phyloP scores from a whole-genome alignment of 2,797 vertebrate genomes.

The Pogonophryne albipinna region DNA sequence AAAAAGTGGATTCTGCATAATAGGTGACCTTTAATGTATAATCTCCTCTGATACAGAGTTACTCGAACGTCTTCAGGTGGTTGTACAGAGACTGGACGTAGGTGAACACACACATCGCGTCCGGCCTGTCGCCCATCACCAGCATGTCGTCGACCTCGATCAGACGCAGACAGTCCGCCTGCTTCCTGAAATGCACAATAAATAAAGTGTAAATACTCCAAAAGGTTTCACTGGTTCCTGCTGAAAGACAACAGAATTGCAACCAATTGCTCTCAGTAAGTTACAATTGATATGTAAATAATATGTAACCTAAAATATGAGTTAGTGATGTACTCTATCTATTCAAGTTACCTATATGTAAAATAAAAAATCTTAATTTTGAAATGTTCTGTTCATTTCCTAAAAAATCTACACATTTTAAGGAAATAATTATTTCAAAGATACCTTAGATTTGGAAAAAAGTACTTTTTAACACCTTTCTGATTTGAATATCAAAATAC shows the following conservation, averaged over 20 bases:
- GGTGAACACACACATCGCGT: slow-evolving; percentile 98
- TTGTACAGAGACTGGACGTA: slow-evolving; percentile 97
- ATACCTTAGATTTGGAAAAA: too few species aligned
- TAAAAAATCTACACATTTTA: too few species aligned
- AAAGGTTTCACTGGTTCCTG: not conserved
- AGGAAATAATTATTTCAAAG: too few species aligned
- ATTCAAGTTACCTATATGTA: too few species aligned
- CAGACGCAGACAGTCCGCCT: slow-evolving; percentile 94
- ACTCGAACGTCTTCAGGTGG: slow-evolving; percentile 93
- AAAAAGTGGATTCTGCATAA: too few species aligned
- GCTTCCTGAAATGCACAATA: slow-evolving; percentile 81
- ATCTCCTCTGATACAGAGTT: slow-evolving; percentile 72
- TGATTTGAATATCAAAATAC: too few species aligned
- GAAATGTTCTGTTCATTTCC: too few species aligned
- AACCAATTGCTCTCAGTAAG: too few species aligned
- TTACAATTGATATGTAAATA: not conserved
- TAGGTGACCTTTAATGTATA: not conserved
- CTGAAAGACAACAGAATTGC: not conserved
- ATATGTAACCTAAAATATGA: too few species aligned
- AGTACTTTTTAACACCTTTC: too few species aligned
- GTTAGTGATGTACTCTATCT: too few species aligned
- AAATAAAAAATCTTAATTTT: too few species aligned
- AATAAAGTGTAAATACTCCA: not conserved
- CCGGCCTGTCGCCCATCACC: slow-evolving; percentile 93
- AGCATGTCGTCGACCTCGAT: slow-evolving; percentile 99